Evolutionary conservation across 2,113 vertebrate genomes (phyloP), one percentile per base, ranked within the genome.

Genomic region (Reinhardtius hippoglossoides): DNA sequence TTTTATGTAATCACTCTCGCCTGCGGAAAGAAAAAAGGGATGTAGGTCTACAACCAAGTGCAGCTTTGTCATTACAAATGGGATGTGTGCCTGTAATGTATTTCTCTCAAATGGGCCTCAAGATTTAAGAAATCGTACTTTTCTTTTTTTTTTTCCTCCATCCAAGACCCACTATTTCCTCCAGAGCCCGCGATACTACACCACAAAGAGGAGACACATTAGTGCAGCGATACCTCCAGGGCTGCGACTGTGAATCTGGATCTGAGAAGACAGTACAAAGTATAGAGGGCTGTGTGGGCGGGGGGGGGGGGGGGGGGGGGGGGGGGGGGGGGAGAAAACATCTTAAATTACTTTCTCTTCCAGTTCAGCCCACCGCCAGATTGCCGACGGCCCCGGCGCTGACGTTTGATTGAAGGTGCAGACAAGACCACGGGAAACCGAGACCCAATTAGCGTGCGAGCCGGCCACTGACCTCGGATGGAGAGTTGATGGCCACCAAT

Each of bases 401-500:
- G 85, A 87, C 58, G 27, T 83, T 85, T 89, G 89, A 91, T 83
- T 77, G 82, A 89, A 88, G 52, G 85, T 21, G 3, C 61, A 64
- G 80, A 48, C 75, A 13, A 67, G 75, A 76, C 42, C 59, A 9
- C 1, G 15, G 23, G 46, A 82, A 70, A 82, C 56, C 5, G 24
- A 74, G 73, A 84, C 23, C 82, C 75, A 90, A 90, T 90, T 89
- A 89, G 86, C 16, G 52, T 3, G 61, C 84, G 82, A 80, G 84
- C 76, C 46, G 52, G 67, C 76, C 61, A 16, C 74, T 61, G 76
- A 87, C 82, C 86, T 86, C 87, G 56, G 83, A 61, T 59, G 78
- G 81, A 74, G 44, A 71, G 74, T 81, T 88, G 85, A 89, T 83
- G 82, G 82, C 80, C 70, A 78, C 79, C 85, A 87, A 89, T 91